Conservation (phyloP, 2,797 vertebrate species). For the Anableps anableps region DNA sequence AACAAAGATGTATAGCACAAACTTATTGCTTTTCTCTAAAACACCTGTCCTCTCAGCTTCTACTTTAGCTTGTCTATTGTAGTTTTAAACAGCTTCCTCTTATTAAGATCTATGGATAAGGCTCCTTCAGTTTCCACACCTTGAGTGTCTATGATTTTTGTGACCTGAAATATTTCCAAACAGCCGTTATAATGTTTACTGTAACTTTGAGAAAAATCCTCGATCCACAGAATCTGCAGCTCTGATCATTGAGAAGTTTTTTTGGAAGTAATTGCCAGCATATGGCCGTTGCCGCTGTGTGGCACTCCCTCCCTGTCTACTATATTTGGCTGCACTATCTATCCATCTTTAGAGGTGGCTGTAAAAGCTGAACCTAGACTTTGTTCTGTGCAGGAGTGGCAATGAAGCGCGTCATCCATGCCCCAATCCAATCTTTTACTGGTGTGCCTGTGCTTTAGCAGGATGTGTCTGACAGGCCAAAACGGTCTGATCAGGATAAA, state of each 20-base stretch:
- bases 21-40: neutral
- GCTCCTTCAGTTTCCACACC: neutral
- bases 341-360: slow-evolving; percentile 15
- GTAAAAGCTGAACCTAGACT: slow-evolving; percentile 68
- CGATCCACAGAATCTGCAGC: neutral
- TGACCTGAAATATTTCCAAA: neutral
- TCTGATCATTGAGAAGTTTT: neutral
- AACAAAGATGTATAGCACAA: neutral
- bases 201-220: neutral
- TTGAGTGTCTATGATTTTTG: neutral
- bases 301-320: neutral
- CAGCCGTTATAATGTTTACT: neutral
- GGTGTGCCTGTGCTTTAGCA: neutral
- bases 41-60: neutral
- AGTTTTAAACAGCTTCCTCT: neutral
- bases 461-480: neutral
- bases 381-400: slow-evolving; percentile 60
- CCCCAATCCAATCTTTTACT: neutral
- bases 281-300: neutral
- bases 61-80: neutral
- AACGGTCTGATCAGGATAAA: neutral
- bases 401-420: neutral
- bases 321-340: slow-evolving; percentile 2
- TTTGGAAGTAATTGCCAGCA: neutral
- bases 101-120: neutral